Base-by-base conservation (phyloP, 2,113 vertebrate species). In the Melanerpes aurifrons region DNA sequence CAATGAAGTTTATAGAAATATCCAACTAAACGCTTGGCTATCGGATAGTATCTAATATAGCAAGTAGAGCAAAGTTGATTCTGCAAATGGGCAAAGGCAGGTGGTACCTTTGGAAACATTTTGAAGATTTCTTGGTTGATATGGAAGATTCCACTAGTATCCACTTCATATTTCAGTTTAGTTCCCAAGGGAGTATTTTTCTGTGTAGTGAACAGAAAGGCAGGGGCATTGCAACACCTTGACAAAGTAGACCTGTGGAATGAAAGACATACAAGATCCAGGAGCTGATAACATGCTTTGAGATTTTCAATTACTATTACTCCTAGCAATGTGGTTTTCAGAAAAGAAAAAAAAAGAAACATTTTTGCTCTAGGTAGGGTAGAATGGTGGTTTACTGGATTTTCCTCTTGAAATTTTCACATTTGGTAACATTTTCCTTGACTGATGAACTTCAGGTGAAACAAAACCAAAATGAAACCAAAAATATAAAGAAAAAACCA, bases 131-230 rank as follows among this genome's bases (percentile, higher is more conserved):
- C 99, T 10, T 98, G 97, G 93, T 98, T 98, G 96, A 99, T 98
- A 81, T 98, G 98, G 72, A 99, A 98, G 87, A 99, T 98, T 37
- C 99, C 99, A 15, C 99, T 99, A 9, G 98, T 98, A 89, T 99
- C 99, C 91, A 99, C 99, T 97, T 99, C 99, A 3, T 99, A 99
- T 88, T 99, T 98, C 94, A 99, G 98, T 79, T 99, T 99, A 15
- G 98, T 98, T 62, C 98, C 98, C 81, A 99, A 96, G 13, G 99
- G 99, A 4, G 99, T 99, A 89, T 99, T 99, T 94, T 98, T 99
- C 98, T 99, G 99, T 19, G 99, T 99, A 86, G 99, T 99, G 95
- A 99, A 99, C 76, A 99, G 97, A 96, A 99, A 99, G 82, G 98
- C 98, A 7, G 99, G 99, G 26, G 99, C 99, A 7, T 99, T 99